phyloP scores from a whole-genome alignment of 2,113 vertebrate species.

The Donacobius atricapilla region DNA sequence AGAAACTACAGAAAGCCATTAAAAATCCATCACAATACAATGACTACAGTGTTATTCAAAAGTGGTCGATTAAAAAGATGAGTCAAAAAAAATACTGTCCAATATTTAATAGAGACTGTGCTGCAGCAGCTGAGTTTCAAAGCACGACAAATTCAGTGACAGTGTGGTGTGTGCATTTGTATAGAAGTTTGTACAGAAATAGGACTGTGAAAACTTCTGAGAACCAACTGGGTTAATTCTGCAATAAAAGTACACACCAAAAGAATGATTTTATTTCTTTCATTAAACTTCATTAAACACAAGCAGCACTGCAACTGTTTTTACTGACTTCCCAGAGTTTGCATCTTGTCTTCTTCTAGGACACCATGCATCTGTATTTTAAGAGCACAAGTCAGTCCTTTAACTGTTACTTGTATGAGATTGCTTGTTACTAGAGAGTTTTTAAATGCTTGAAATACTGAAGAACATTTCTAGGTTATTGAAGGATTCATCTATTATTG shows the following conservation, averaged over 20 bases:
- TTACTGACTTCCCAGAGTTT: neutral
- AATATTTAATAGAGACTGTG: neutral
- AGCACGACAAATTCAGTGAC: neutral
- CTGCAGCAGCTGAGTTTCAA: neutral
- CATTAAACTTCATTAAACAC: neutral
- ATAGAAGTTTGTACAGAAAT: neutral
- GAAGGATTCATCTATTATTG: neutral
- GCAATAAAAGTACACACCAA: neutral
- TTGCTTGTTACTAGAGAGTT: neutral
- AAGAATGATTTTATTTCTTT: neutral
- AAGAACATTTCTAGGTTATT: neutral
- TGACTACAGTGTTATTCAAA: neutral
- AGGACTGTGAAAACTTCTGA: neutral
- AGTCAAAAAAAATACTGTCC: neutral
- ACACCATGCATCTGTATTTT: neutral
- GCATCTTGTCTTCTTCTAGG: neutral
- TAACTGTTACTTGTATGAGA: neutral
- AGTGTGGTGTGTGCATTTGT: neutral
- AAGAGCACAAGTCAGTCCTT: neutral
- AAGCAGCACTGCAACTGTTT: neutral
- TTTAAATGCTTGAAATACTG: neutral
- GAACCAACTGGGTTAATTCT: neutral
- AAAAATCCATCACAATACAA: neutral
- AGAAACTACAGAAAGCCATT: neutral
- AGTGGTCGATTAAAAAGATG: neutral